A percentile compares a stretch with the other conserved stretches of the same genome.
These are phyloP conservation scores for Meghimatium bilineatum DNA, from an alignment of 2,888 invertebrate genomes.

Conservation along the genomic window DNA sequence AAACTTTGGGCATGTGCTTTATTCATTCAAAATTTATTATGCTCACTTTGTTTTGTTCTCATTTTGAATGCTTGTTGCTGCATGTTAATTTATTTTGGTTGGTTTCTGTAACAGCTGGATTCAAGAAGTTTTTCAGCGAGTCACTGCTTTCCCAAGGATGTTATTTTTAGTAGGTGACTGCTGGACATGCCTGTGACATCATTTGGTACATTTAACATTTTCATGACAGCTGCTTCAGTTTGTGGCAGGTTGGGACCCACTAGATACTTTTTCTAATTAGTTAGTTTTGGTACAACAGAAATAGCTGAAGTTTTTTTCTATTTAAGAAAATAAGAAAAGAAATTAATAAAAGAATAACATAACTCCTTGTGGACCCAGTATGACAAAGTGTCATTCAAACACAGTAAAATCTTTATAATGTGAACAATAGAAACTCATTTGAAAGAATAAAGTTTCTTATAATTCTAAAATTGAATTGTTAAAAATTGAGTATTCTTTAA, in stretches of 20 bases:
- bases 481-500: no score
- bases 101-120: background rate
- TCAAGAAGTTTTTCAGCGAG: background rate
- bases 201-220: background rate
- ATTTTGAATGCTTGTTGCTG: slow-evolving; percentile 17
- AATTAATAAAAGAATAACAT: background rate
- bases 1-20: slow-evolving; percentile 12
- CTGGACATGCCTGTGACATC: background rate
- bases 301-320: no score
- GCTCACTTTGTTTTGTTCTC: slow-evolving; percentile 17
- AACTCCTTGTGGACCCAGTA: no score
- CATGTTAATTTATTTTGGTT: slow-evolving; percentile 21
- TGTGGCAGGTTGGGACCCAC: background rate
- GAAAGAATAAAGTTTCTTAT: no score
- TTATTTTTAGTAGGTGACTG: background rate
- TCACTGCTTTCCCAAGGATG: background rate
- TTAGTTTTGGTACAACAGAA: no score
- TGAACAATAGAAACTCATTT: no score
- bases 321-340: background rate
- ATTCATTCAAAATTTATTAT: background rate
- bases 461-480: no score
- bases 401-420: no score
- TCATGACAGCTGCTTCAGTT: background rate
- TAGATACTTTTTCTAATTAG: background rate
- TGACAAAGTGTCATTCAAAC: no score